phyloP scores from a whole-genome alignment of 2,888 invertebrate species.

The Drosophila barbarae region DNA sequence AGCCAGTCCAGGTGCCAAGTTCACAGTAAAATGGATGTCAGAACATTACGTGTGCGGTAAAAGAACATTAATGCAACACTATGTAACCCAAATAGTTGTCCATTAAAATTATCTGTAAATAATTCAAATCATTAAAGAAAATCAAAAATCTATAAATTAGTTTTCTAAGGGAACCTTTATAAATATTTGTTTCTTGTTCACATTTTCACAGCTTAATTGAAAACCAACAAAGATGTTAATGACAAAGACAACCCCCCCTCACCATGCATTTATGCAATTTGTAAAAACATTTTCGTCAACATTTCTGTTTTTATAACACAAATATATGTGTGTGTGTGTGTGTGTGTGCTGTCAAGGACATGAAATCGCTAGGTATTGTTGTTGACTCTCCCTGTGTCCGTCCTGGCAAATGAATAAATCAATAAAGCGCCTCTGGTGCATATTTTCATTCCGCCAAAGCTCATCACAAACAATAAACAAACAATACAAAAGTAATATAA shows the following conservation, averaged over 20 bases:
- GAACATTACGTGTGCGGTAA: slow-evolving; percentile 1
- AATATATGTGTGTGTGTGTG: background rate
- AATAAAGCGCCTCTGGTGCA: slow-evolving; percentile 18
- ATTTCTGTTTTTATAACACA: slow-evolving; percentile 15
- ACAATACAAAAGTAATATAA: background rate
- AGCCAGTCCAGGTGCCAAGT: slow-evolving; percentile 15
- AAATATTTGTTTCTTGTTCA: slow-evolving; percentile 9
- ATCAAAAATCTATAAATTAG: background rate
- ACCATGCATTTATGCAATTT: background rate
- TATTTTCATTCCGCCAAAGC: slow-evolving; percentile 19
- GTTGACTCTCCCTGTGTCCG: slow-evolving; percentile 4
- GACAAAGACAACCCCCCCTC: slow-evolving; percentile 15
- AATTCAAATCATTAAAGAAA: background rate
- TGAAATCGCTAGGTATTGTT: slow-evolving; percentile 16
- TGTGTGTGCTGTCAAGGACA: slow-evolving; percentile 27
- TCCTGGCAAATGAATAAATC: slow-evolving; percentile 7
- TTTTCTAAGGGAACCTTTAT: background rate
- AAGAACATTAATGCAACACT: slow-evolving; percentile 7
- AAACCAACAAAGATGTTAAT: slow-evolving; percentile 35
- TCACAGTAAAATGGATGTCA: slow-evolving; percentile 15
- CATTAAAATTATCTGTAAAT: background rate
- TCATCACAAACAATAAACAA: slow-evolving; percentile 37
- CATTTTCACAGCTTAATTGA: slow-evolving; percentile 25
- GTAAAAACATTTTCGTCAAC: slow-evolving; percentile 1
- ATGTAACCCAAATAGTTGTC: background rate